phyloP scores from a whole-genome alignment of 2,888 invertebrate genomes.

The Deilephila porcellus region DNA sequence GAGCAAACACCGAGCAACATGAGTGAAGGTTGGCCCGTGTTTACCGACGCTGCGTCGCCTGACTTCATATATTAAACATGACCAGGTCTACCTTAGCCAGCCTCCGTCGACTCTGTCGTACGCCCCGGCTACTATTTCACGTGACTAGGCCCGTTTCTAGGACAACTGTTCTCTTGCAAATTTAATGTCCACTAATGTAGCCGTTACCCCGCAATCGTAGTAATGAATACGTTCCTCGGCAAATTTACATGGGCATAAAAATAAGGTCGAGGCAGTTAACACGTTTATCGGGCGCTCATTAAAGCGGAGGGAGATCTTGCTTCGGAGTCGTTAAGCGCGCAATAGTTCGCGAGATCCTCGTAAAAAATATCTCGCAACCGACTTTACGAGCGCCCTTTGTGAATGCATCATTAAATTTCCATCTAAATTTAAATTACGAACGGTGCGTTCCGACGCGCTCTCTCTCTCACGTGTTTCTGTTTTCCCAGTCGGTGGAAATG shows the following conservation, averaged over 20 bases:
- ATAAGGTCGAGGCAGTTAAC: slow-evolving; percentile 84
- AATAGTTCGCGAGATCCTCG: slow-evolving; percentile 85
- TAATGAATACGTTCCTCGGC: slow-evolving; percentile 82
- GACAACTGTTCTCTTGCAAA: slow-evolving; percentile 51
- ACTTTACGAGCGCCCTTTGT: slow-evolving; percentile 85
- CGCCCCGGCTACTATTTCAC: slow-evolving; percentile 48
- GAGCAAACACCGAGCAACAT: slow-evolving; percentile 79
- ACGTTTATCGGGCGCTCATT: slow-evolving; percentile 85
- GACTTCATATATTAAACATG: slow-evolving; percentile 84
- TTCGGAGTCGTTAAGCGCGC: slow-evolving; percentile 85
- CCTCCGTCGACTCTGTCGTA: slow-evolving; percentile 51
- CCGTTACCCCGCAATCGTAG: slow-evolving; percentile 65
- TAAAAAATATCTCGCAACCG: slow-evolving; percentile 85
- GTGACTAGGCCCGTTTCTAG: slow-evolving; percentile 44
- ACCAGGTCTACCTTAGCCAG: slow-evolving; percentile 70
- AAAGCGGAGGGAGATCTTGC: slow-evolving; percentile 84
- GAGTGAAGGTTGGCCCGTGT: slow-evolving; percentile 78
- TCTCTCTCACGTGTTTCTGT: slow-evolving; percentile 82
- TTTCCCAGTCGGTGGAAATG: slow-evolving; percentile 84
- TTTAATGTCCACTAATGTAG: slow-evolving; percentile 56
- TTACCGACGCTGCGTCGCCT: slow-evolving; percentile 80
- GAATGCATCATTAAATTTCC: slow-evolving; percentile 85
- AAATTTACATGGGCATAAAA: slow-evolving; percentile 83
- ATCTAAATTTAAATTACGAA: slow-evolving; percentile 85
- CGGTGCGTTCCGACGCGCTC: slow-evolving; percentile 78